These are phyloP conservation scores for Ridgeia piscesae DNA, from an alignment of 1,140 invertebrate species.

Conservation along the genomic window DNA sequence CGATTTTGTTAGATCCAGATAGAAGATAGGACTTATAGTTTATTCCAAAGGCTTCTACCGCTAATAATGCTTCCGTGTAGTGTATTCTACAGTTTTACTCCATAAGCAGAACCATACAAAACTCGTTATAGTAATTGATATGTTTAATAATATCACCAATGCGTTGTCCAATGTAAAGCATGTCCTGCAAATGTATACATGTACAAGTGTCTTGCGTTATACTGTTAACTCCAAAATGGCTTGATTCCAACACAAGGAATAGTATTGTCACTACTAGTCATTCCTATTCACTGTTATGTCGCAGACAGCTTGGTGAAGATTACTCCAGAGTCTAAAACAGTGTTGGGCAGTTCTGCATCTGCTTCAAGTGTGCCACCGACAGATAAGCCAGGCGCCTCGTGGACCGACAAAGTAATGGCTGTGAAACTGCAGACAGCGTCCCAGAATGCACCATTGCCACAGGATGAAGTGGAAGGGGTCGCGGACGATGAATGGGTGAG, in stretches of 20 bases:
- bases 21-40: too few relatives aligned
- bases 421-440: constrained; percentile 31
- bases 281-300: not conserved
- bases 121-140: too few relatives aligned
- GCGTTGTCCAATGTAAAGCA: not conserved
- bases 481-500: constrained; percentile 48
- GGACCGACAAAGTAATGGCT: constrained; percentile 51
- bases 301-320: constrained; percentile 39
- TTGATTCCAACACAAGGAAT: not conserved
- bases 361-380: constrained; percentile 22
- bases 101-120: too few relatives aligned
- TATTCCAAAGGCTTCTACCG: too few relatives aligned
- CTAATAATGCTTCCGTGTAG: too few relatives aligned
- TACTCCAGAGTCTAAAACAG: constrained; percentile 30
- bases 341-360: constrained; percentile 39
- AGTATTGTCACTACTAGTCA: not conserved
- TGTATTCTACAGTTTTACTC: too few relatives aligned
- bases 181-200: not conserved
- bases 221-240: not conserved
- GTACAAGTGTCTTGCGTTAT: not conserved
- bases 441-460: constrained; percentile 7
- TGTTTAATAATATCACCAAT: too few relatives aligned
- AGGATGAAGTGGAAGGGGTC: constrained; percentile 30
- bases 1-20: too few relatives aligned
- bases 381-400: constrained; percentile 40